phyloP scores from a whole-genome alignment of 2,113 vertebrate genomes.

The Myxocyprinus asiaticus region DNA sequence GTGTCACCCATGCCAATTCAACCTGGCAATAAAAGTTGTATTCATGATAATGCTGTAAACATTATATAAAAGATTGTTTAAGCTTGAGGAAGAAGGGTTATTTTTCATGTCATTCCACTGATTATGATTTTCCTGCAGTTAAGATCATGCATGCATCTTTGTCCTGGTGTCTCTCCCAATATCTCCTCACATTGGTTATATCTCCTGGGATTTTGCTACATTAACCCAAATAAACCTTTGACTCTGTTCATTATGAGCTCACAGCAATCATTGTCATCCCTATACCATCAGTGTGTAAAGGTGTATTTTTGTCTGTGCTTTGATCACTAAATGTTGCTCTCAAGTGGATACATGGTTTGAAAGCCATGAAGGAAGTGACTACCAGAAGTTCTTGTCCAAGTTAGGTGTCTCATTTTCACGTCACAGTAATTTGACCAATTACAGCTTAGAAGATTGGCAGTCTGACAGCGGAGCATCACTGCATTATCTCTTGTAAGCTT shows the following conservation, averaged over 20 bases:
- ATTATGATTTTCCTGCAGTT: no score
- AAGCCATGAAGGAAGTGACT: background rate
- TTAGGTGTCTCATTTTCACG: background rate
- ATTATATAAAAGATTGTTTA: no score
- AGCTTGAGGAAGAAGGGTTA: no score
- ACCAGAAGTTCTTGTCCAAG: background rate
- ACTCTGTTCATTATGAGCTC: background rate
- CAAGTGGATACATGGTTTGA: background rate
- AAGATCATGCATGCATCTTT: no score
- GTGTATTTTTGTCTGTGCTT: background rate
- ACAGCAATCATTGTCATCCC: background rate
- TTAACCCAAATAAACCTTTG: slow-evolving; percentile 15
- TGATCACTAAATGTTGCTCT: background rate
- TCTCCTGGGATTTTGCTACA: slow-evolving; percentile 5
- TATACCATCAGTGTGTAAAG: background rate
- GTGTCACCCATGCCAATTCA: no score
- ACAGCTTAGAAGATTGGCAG: background rate
- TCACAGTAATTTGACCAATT: background rate
- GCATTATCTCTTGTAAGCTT: slow-evolving; percentile 4
- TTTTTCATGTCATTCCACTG: no score
- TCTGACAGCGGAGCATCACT: background rate
- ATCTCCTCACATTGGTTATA: slow-evolving; percentile 7
- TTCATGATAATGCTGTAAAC: no score
- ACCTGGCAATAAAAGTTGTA: no score
- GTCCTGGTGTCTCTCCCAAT: background rate